Conservation (phyloP, 2,888 invertebrate genomes). For the Sclerodermus sp. region DNA sequence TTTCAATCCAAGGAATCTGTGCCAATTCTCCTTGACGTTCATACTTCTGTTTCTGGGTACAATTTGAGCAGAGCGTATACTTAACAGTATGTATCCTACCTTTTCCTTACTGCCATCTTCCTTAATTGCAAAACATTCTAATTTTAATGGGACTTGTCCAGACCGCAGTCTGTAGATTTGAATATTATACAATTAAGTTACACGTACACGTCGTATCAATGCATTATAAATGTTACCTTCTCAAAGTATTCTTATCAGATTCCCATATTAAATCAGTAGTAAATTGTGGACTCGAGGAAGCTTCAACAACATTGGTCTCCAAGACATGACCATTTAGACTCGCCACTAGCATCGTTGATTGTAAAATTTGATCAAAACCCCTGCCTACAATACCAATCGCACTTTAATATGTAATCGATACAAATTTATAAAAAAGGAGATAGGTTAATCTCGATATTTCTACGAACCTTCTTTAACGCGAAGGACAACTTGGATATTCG, state of each 20-base stretch:
- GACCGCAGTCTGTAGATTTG: slow-evolving; percentile 66
- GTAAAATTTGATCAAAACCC: slow-evolving; percentile 63
- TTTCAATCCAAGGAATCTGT: slow-evolving; percentile 50
- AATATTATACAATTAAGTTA: not conserved
- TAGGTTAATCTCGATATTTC: no score
- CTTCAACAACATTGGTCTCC: slow-evolving; percentile 69
- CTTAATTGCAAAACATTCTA: slow-evolving; percentile 67
- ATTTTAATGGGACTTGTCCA: slow-evolving; percentile 72
- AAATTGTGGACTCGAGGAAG: slow-evolving; percentile 66
- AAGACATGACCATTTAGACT: slow-evolving; percentile 68
- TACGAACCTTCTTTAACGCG: slow-evolving; percentile 67
- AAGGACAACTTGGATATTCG: slow-evolving; percentile 68
- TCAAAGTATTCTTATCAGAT: slow-evolving; percentile 70
- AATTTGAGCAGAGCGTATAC: slow-evolving; percentile 71
- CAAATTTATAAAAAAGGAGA: not conserved
- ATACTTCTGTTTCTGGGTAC: slow-evolving; percentile 61
- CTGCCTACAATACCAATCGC: slow-evolving; percentile 56
- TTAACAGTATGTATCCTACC: slow-evolving; percentile 71
- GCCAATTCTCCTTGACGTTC: slow-evolving; percentile 44
- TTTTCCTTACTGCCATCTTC: slow-evolving; percentile 64
- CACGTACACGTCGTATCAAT: not conserved
- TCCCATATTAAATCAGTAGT: slow-evolving; percentile 80
- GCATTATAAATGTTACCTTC: slow-evolving; percentile 61
- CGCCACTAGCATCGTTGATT: slow-evolving; percentile 64
- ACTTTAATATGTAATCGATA: not conserved